Evolutionary conservation across 2,113 vertebrate species (phyloP).

Genomic region (Oplegnathus fasciatus): DNA sequence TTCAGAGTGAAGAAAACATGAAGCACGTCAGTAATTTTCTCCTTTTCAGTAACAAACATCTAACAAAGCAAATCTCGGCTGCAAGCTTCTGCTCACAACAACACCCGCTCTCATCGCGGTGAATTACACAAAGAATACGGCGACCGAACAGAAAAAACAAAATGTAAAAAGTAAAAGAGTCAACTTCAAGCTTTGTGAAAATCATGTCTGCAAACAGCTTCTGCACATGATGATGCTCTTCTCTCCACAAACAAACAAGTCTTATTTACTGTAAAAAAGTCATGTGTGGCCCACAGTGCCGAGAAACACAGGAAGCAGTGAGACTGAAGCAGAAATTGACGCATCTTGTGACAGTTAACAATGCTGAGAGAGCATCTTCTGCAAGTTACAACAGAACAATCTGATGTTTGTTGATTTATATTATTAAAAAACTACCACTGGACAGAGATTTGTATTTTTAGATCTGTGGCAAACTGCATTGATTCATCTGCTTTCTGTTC

Average conservation of each 20-base stretch:
- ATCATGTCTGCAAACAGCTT: background rate
- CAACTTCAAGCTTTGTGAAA: background rate
- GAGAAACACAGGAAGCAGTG: background rate
- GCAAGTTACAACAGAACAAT: too few species aligned
- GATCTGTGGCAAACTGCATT: background rate
- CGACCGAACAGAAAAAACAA: too few species aligned
- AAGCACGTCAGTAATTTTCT: too few species aligned
- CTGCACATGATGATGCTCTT: background rate
- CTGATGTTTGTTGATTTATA: too few species aligned
- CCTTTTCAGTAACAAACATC: too few species aligned
- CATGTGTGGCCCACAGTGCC: background rate
- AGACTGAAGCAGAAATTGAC: background rate
- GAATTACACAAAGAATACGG: too few species aligned
- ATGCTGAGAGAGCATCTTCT: background rate
- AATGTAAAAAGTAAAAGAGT: too few species aligned
- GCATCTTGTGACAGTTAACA: background rate
- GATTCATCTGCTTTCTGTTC: background rate
- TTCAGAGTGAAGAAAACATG: too few species aligned
- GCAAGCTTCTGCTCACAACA: too few species aligned
- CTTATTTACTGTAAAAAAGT: background rate
- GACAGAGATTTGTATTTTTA: background rate
- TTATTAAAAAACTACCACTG: too few species aligned
- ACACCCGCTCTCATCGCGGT: too few species aligned
- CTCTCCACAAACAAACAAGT: background rate
- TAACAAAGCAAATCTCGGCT: too few species aligned